A percentile compares a stretch with the other conserved stretches of the same genome.
Conservation (phyloP, 2,113 vertebrate species). For the Sarotherodon lohbergeri region DNA sequence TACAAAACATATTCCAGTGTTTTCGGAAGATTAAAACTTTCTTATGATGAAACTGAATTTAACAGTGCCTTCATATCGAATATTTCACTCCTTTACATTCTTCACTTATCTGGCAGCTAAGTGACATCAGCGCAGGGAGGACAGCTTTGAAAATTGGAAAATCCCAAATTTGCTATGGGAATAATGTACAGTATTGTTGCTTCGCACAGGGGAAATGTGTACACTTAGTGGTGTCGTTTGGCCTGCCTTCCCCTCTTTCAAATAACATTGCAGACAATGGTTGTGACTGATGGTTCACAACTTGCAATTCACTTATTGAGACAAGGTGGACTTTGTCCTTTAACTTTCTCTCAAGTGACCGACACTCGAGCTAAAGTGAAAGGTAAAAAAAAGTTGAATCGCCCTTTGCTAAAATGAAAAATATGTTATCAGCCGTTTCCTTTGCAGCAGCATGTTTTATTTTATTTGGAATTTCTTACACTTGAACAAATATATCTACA, state of each 20-base stretch:
- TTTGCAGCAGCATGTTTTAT: background rate
- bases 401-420: background rate
- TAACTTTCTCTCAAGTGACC: background rate
- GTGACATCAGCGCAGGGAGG: background rate
- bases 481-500: background rate
- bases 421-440: background rate
- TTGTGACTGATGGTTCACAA: background rate
- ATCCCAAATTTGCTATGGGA: background rate
- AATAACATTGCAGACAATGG: background rate
- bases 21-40: background rate
- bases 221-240: background rate
- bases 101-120: background rate
- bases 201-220: background rate
- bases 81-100: background rate
- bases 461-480: background rate
- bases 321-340: background rate
- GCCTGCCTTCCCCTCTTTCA: accelerated
- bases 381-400: background rate
- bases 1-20: background rate
- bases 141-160: background rate
- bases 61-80: background rate
- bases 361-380: background rate
- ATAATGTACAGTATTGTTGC: accelerated
- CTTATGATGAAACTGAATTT: background rate
- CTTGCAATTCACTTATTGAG: background rate